Percentiles rank a stretch among this genome's conserved stretches.
Evolutionary conservation across 1,140 invertebrate species (phyloP).

Genomic region (Musca vetustissima): DNA sequence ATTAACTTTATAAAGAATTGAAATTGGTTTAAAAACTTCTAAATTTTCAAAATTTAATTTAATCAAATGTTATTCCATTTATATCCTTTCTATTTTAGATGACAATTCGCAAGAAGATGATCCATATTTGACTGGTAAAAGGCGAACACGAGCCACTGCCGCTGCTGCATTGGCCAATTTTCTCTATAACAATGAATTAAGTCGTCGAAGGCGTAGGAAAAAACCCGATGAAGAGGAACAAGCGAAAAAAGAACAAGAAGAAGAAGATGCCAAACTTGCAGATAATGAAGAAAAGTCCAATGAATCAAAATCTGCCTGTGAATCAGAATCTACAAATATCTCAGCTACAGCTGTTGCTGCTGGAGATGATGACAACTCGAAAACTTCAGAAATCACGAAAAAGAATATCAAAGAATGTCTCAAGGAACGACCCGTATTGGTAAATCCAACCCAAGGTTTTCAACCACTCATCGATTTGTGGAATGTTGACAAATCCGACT

Average conservation of each 20-base stretch:
- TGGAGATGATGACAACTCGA: neutral
- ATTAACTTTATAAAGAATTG: no score
- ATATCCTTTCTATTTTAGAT: neutral
- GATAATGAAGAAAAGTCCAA: conserved; percentile 7
- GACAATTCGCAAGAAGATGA: conserved; percentile 29
- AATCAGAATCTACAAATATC: neutral
- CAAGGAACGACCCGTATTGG: conserved; percentile 35
- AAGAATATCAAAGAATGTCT: conserved; percentile 36
- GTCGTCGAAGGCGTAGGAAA: neutral
- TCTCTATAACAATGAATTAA: conserved; percentile 22
- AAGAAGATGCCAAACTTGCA: conserved; percentile 25
- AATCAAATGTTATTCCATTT: no score
- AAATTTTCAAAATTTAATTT: no score
- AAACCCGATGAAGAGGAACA: conserved; percentile 2
- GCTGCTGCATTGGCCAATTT: conserved; percentile 45
- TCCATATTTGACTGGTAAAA: conserved; percentile 36
- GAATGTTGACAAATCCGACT: conserved; percentile 40
- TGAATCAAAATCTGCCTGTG: conserved; percentile 1
- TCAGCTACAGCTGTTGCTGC: neutral
- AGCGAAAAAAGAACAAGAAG: neutral
- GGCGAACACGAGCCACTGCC: conserved; percentile 40
- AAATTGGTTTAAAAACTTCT: neutral
- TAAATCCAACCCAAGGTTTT: conserved; percentile 44
- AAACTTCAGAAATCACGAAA: neutral
- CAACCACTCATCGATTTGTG: conserved; percentile 45